phyloP scores from a whole-genome alignment of 1,140 invertebrate species.

The Myzus persicae region DNA sequence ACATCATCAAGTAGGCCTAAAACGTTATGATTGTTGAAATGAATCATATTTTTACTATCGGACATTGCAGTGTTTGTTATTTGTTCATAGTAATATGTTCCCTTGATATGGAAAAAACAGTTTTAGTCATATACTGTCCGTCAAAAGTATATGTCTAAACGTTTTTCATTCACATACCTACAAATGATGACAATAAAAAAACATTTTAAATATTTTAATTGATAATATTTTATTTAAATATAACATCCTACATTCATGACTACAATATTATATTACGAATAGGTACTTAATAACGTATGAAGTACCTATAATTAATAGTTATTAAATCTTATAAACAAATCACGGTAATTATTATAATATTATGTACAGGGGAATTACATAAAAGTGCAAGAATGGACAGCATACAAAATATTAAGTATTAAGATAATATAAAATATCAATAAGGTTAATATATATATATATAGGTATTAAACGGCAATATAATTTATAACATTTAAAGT shows the following conservation, averaged over 20 bases:
- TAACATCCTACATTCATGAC: slow-evolving; percentile 30
- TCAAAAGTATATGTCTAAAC: background rate
- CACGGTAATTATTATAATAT: slow-evolving; percentile 24
- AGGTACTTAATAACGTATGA: background rate
- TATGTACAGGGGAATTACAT: slow-evolving; percentile 49
- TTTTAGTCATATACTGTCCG: too few relatives aligned
- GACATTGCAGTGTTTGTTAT: too few relatives aligned
- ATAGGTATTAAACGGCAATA: background rate
- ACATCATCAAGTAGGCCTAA: too few relatives aligned
- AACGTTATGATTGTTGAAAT: too few relatives aligned
- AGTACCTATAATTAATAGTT: background rate
- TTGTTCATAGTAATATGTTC: background rate
- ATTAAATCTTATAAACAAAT: slow-evolving; percentile 51
- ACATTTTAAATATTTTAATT: background rate
- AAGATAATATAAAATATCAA: background rate
- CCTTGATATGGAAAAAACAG: background rate
- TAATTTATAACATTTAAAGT: background rate
- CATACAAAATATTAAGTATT: slow-evolving; percentile 25
- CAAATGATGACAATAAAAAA: background rate
- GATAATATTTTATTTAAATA: slow-evolving; percentile 51
- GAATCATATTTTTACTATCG: too few relatives aligned
- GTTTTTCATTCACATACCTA: background rate
- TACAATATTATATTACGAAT: slow-evolving; percentile 23
- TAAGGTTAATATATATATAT: background rate
- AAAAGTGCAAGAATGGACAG: slow-evolving; percentile 44